Evolutionary conservation across 2,888 invertebrate genomes (phyloP).

Genomic region (Ennomos fuscantarius): DNA sequence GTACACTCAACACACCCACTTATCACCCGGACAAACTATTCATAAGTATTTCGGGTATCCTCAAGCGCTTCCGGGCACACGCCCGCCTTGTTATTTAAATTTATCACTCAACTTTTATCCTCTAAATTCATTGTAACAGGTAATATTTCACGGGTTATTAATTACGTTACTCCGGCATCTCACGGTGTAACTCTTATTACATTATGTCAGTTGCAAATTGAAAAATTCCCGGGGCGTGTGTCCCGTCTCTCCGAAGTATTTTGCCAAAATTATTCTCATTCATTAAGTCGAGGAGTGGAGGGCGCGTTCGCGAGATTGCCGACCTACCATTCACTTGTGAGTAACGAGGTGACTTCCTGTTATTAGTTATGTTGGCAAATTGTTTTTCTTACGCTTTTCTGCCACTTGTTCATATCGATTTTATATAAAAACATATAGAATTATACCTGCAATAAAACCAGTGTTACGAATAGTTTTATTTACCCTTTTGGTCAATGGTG

Average conservation of each 20-base stretch:
- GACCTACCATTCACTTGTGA: conserved; percentile 81
- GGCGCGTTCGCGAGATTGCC: conserved; percentile 78
- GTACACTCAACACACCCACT: conserved; percentile 71
- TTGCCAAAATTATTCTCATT: conserved; percentile 85
- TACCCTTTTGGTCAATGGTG: conserved; percentile 38
- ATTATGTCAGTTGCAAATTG: conserved; percentile 85
- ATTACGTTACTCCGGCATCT: conserved; percentile 81
- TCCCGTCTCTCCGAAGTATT: conserved; percentile 83
- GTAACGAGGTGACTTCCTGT: conserved; percentile 82
- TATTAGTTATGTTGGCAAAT: conserved; percentile 81
- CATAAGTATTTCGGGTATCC: conserved; percentile 76
- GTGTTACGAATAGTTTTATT: conserved; percentile 43
- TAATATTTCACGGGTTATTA: conserved; percentile 85
- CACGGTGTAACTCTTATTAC: conserved; percentile 84
- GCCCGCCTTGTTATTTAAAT: conserved; percentile 81
- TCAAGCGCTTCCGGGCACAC: conserved; percentile 46
- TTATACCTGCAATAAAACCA: conserved; percentile 45
- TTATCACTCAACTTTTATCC: conserved; percentile 85
- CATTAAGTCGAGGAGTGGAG: conserved; percentile 82
- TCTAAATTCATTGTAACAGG: conserved; percentile 84
- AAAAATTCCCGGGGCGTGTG: conserved; percentile 84
- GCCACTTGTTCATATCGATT: conserved; percentile 56
- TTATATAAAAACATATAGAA: conserved; percentile 54
- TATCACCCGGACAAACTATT: conserved; percentile 80
- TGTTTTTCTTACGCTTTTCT: conserved; percentile 75